phyloP scores from a whole-genome alignment of 2,888 invertebrate genomes.

The Pammene aurita region DNA sequence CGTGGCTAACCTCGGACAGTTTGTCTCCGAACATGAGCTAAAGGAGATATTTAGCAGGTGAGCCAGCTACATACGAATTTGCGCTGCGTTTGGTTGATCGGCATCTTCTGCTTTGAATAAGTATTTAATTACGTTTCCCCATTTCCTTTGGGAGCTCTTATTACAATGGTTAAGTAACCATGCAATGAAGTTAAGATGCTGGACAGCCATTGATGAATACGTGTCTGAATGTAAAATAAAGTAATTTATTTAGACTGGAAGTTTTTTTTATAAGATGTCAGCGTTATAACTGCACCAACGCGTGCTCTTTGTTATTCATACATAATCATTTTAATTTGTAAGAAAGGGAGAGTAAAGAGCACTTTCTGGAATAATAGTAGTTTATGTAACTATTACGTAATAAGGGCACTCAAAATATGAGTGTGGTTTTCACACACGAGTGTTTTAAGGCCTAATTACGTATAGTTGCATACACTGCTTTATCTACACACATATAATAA shows the following conservation, averaged over 20 bases:
- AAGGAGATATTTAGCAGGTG: conserved; percentile 99
- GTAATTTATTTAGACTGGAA: conserved; percentile 26
- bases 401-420: no score
- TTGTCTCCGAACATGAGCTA: conserved; percentile 98
- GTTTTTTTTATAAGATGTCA: not conserved
- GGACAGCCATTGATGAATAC: not conserved
- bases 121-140: not conserved
- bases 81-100: not conserved
- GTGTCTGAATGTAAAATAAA: conserved; percentile 26
- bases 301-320: no score
- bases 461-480: no score
- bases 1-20: conserved; percentile 98
- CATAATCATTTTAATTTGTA: not conserved
- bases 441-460: no score
- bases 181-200: conserved; percentile 1
- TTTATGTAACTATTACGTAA: no score
- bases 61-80: conserved; percentile 51
- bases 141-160: no score
- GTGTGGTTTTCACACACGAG: no score
- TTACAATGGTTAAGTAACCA: not conserved
- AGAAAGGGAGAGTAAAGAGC: not conserved
- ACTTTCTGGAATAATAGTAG: no score
- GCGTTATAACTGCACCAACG: no score
- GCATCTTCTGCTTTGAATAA: not conserved
- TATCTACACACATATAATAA: no score